phyloP scores from a whole-genome alignment of 2,888 invertebrate genomes.

The Creontiades dilutus region DNA sequence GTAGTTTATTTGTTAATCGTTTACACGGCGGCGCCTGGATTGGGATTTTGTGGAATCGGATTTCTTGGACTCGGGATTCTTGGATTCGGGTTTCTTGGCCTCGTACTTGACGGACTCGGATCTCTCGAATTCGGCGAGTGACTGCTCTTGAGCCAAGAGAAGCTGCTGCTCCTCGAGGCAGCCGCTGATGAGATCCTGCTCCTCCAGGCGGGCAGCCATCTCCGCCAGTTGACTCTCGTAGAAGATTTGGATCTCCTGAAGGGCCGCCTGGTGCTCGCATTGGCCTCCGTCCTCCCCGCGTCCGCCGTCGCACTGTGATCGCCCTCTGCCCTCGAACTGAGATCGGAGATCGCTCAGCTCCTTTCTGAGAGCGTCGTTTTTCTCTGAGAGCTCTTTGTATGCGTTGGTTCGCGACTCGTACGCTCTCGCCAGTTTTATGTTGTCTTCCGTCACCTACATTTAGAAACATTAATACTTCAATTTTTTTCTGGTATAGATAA shows the following conservation, averaged over 20 bases:
- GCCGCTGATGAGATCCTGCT: constrained; percentile 3
- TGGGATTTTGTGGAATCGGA: neutral
- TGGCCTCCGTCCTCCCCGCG: neutral
- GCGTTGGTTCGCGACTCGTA: constrained; percentile 12
- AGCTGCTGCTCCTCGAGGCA: constrained; percentile 42
- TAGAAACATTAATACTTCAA: neutral
- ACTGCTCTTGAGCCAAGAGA: constrained; percentile 15
- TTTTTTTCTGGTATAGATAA: too few relatives aligned
- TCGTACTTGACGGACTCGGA: neutral
- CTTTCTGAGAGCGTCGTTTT: neutral
- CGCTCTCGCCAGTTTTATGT: constrained; percentile 44
- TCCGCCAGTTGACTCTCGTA: constrained; percentile 40
- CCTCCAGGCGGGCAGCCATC: constrained; percentile 20
- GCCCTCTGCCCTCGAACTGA: neutral
- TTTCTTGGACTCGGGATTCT: neutral
- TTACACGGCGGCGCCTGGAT: neutral
- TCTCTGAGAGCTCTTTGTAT: constrained; percentile 23
- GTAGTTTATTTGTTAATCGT: neutral
- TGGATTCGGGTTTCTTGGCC: neutral
- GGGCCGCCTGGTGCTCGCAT: constrained; percentile 14
- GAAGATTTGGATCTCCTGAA: constrained; percentile 42
- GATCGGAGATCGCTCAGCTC: neutral
- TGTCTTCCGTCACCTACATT: constrained; percentile 54
- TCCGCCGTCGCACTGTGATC: neutral
- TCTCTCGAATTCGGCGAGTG: constrained; percentile 30